A percentile compares a stretch with the other conserved stretches of the same genome.
phyloP scores from a whole-genome alignment of 1,140 invertebrate genomes.

The Prorops nasuta region DNA sequence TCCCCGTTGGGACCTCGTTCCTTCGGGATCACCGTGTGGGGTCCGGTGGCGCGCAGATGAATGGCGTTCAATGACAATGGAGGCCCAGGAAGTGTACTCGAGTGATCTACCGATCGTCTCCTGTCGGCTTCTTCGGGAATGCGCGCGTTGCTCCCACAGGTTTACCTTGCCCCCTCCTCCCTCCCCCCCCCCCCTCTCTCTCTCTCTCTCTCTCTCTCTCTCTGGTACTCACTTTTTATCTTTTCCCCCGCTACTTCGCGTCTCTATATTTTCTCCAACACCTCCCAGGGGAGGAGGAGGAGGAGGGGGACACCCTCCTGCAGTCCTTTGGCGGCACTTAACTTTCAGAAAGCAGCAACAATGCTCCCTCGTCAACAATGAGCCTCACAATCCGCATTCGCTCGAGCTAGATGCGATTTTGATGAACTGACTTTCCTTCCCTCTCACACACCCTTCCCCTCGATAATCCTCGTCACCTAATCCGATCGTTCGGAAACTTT shows the following conservation, averaged over 20 bases:
- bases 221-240: constrained; percentile 13
- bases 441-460: no score
- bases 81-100: constrained; percentile 47
- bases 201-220: constrained; percentile 9
- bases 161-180: background rate
- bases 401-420: constrained; percentile 36
- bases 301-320: no score
- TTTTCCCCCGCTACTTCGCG: no score
- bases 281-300: no score
- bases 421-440: constrained; percentile 34
- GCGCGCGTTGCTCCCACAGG: constrained; percentile 13
- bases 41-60: constrained; percentile 24
- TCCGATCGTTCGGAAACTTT: no score
- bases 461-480: no score
- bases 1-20: constrained; percentile 12
- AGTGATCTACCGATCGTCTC: constrained; percentile 39
- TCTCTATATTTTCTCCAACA: constrained; percentile 6
- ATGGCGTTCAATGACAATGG: constrained; percentile 34
- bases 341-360: constrained; percentile 34
- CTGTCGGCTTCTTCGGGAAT: constrained; percentile 21
- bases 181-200: background rate
- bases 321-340: constrained; percentile 37
- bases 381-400: constrained; percentile 16
- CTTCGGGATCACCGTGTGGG: constrained; percentile 44
- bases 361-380: constrained; percentile 28